These are phyloP conservation scores for Anthophora plumipes DNA, from an alignment of 2,888 invertebrate species.

Conservation along the genomic window DNA sequence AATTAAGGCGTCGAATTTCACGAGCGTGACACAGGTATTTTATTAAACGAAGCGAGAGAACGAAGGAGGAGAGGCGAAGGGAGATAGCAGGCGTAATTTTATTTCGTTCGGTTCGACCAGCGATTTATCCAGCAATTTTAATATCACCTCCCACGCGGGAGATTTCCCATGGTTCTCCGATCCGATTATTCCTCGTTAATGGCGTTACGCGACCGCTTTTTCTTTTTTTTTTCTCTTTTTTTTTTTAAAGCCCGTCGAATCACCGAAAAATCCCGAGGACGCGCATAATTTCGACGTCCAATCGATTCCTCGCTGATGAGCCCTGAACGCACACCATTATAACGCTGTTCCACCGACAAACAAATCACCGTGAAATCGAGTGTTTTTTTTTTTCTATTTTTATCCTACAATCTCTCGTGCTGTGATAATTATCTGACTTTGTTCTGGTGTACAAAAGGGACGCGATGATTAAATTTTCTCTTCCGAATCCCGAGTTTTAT, in stretches of 20 bases:
- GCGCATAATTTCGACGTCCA: slow-evolving; percentile 38
- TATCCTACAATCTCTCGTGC: no score
- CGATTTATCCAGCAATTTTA: slow-evolving; percentile 42
- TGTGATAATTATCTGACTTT: no score
- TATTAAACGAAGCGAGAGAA: slow-evolving; percentile 29
- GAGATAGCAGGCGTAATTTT: slow-evolving; percentile 49
- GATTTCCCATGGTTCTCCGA: slow-evolving; percentile 15
- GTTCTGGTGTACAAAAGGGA: no score
- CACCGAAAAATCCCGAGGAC: background rate
- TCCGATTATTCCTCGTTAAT: slow-evolving; percentile 44
- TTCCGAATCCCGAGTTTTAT: no score
- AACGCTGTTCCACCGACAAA: slow-evolving; percentile 8
- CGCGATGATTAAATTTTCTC: no score
- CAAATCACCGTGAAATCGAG: background rate
- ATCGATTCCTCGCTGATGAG: slow-evolving; percentile 29
- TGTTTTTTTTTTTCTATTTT: background rate
- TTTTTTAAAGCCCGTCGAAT: background rate
- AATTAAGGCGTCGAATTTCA: slow-evolving; percentile 31
- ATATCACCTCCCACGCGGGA: slow-evolving; percentile 18
- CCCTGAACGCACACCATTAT: background rate
- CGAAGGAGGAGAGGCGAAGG: no score
- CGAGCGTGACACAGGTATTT: slow-evolving; percentile 12
- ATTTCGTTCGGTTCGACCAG: slow-evolving; percentile 23
- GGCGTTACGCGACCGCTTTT: slow-evolving; percentile 35
- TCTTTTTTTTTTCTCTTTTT: no score